phyloP scores from a whole-genome alignment of 2,113 vertebrate genomes.

The Pontoporia blainvillei region DNA sequence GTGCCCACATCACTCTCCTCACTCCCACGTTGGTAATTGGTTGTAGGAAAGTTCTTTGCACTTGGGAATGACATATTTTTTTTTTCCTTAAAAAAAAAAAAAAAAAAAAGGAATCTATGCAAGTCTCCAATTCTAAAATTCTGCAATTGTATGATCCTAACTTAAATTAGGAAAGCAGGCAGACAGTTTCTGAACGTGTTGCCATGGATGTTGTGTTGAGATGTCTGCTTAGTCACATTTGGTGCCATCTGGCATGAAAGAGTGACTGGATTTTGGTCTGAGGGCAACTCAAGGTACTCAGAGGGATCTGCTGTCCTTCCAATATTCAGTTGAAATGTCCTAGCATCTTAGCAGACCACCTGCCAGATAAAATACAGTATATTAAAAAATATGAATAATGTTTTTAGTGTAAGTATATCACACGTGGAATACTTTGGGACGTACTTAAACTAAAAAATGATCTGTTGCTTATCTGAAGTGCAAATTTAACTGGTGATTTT shows the following conservation, averaged over 20 bases:
- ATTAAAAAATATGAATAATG: not conserved
- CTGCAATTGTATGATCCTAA: not conserved
- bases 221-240: constrained; percentile 53
- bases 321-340: not conserved
- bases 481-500: not conserved
- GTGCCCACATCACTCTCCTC: not conserved
- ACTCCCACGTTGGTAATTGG: not conserved
- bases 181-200: constrained; percentile 18
- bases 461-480: not conserved
- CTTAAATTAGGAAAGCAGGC: constrained; percentile 49
- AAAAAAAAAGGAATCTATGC: constrained; percentile 2
- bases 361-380: not conserved
- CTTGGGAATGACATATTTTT: constrained; percentile 25
- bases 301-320: not conserved
- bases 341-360: not conserved
- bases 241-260: constrained; percentile 24
- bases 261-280: constrained; percentile 27
- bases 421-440: not conserved
- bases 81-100: not conserved
- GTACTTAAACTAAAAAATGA: not conserved
- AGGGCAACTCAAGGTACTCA: constrained; percentile 36
- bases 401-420: not conserved
- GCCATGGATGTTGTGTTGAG: not conserved
- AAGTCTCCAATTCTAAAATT: constrained; percentile 55
- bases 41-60: constrained; percentile 29